A percentile compares a stretch with the other conserved stretches of the same genome.
These are phyloP conservation scores for Drosophila austrosaltans DNA, from an alignment of 2,888 invertebrate species.

Conservation along the genomic window DNA sequence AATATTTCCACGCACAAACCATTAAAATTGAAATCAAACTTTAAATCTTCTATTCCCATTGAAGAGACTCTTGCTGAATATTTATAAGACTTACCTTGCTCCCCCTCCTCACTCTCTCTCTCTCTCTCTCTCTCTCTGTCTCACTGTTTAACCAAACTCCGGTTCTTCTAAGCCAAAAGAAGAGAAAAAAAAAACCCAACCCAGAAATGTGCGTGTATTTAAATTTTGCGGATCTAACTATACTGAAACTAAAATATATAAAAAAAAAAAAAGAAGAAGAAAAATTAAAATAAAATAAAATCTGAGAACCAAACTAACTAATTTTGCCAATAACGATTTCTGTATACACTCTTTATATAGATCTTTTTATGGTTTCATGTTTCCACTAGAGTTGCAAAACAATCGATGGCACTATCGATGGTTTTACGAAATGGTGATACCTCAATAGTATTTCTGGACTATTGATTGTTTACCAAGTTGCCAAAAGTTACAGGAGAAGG, in stretches of 20 bases:
- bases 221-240: constrained; percentile 70
- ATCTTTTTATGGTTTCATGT: too few relatives aligned
- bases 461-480: too few relatives aligned
- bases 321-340: not conserved
- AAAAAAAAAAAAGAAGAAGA: not conserved
- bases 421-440: too few relatives aligned
- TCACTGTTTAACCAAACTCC: not conserved
- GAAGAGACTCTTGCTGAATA: constrained; percentile 40
- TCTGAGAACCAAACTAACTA: not conserved
- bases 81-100: constrained; percentile 30
- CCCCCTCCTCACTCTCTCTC: too few relatives aligned
- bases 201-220: constrained; percentile 51
- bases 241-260: constrained; percentile 4
- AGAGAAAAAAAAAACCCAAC: constrained; percentile 7
- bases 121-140: not conserved
- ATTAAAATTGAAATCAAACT: constrained; percentile 69
- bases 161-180: constrained; percentile 4
- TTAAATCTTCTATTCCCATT: constrained; percentile 12
- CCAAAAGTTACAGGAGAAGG: too few relatives aligned
- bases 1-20: constrained; percentile 63
- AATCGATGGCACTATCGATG: too few relatives aligned
- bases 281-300: constrained; percentile 14
- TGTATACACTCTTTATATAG: not conserved
- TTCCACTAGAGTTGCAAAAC: too few relatives aligned
- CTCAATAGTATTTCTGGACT: too few relatives aligned